Base-by-base conservation (phyloP, 2,113 vertebrate genomes). In the Triplophysa rosa region DNA sequence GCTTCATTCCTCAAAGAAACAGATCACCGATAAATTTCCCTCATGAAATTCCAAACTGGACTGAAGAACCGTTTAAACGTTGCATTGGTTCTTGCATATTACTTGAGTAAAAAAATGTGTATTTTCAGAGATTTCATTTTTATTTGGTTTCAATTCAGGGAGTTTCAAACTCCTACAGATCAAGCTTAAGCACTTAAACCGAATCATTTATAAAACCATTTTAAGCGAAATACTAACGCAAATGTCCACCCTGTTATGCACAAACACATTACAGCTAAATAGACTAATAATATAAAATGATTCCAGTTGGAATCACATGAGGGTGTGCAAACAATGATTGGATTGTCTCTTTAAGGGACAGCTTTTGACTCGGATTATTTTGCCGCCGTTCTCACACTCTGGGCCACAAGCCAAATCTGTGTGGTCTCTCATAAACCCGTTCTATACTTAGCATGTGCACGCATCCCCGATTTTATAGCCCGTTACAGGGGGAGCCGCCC, bases 391-490 rank as follows among this genome's bases (percentile, higher is more conserved):
- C 67, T 17, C 17, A 37, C 52, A 8, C 29, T 52, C 65, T 75
- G 76, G 76, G 69, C 71, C 16, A n/a, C 70, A 66, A 26, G 59
- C 65, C 79, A 82, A 52, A 78, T 69, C 12, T 76, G 17, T 49
- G 26, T 59, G 73, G 42, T 23, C 67, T 33, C 37, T 23, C 56
- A 62, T 62, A 69, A 17, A 40, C 47, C 64, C 79, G 65, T 23
- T 76, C 80, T 79, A 79, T 69, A 84, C 45, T 75, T 84, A 82
- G 77, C 61, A 61, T 64, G 65, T 59, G 54, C 65, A 66, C 52
- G 61, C 63, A 78, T 77, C 19, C 47, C 8, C 29, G 42, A 72
- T 65, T 77, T 77, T 56, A 82, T 69, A 61, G 67, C 58, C 37
- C 67, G 45, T 17, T 49, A 54, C 17, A 24, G 45, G 17, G 54